These are phyloP conservation scores for Melanerpes aurifrons DNA, from an alignment of 2,113 vertebrate species.

Conservation along the genomic window DNA sequence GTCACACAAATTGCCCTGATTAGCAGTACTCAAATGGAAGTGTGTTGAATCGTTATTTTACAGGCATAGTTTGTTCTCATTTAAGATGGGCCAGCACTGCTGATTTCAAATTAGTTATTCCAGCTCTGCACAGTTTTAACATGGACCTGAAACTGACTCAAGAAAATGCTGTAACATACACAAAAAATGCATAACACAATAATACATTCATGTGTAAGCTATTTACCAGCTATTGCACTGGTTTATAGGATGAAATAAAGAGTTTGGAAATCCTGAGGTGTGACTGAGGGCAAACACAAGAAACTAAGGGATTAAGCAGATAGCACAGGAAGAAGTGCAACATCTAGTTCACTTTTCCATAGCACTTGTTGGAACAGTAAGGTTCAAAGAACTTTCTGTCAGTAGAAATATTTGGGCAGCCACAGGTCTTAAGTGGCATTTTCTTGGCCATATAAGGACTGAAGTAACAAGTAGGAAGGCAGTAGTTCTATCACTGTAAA, in stretches of 20 bases:
- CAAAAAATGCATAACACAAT: neutral
- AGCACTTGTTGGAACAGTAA: neutral
- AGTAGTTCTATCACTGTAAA: neutral
- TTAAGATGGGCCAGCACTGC: neutral
- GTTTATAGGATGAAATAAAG: neutral
- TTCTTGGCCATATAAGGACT: neutral
- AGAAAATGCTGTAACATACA: neutral
- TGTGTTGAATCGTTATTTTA: neutral
- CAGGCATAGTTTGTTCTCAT: neutral
- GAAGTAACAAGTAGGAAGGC: neutral
- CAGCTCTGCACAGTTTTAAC: neutral
- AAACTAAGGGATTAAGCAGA: neutral
- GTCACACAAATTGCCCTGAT: neutral
- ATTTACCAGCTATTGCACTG: neutral
- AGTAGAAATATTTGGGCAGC: neutral
- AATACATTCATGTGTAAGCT: neutral
- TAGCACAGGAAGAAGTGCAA: neutral
- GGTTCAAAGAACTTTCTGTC: neutral
- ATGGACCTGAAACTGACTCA: neutral
- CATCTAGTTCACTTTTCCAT: neutral
- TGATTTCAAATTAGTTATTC: neutral
- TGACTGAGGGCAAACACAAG: neutral
- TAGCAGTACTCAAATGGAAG: conserved; percentile 17
- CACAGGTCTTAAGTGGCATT: neutral
- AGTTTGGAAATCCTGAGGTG: neutral